These are phyloP conservation scores for Pammene fasciana DNA, from an alignment of 2,888 invertebrate genomes.

Conservation along the genomic window DNA sequence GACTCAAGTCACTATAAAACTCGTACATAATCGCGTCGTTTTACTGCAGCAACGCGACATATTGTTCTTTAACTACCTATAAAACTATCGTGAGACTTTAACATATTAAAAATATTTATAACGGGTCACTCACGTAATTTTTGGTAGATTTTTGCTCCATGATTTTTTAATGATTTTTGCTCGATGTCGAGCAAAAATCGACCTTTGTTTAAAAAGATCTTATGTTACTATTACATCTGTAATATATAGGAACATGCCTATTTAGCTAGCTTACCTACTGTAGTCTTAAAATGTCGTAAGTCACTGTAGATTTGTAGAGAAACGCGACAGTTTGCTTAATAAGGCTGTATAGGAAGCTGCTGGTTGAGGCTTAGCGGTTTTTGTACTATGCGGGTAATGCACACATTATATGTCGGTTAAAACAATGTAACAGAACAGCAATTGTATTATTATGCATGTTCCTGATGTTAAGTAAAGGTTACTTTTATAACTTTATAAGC, in stretches of 20 bases:
- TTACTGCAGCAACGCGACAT: not conserved
- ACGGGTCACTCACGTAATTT: no score
- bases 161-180: no score
- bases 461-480: not conserved
- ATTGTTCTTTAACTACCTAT: no score
- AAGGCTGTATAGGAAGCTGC: not conserved
- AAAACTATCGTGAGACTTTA: no score
- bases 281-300: not conserved
- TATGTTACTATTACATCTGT: no score
- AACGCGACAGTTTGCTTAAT: not conserved
- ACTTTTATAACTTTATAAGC: no score
- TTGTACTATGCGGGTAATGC: conserved; percentile 9
- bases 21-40: not conserved
- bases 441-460: conserved; percentile 3
- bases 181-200: not conserved
- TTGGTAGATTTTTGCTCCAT: no score
- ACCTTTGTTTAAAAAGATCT: not conserved
- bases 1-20: not conserved
- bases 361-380: conserved; percentile 5
- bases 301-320: not conserved
- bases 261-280: no score
- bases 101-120: no score
- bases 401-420: conserved; percentile 2
- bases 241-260: no score
- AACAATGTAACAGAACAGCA: not conserved